Conservation (phyloP, 2,888 invertebrate species). For the Heliconius ethilla region DNA sequence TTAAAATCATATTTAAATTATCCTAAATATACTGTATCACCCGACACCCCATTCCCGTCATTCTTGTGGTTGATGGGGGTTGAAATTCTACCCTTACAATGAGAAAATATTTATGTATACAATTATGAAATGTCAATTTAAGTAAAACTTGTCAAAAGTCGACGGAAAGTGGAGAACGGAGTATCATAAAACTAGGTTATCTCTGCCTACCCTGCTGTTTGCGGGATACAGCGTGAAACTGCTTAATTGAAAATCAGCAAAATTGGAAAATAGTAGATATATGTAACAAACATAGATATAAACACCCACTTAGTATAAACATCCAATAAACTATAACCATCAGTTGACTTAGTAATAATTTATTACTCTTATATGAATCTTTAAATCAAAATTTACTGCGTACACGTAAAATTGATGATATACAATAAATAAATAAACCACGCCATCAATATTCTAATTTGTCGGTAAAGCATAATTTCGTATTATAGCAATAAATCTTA, state of each 20-base stretch:
- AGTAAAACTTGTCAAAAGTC: too few relatives aligned
- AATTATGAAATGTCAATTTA: not conserved
- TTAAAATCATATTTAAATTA: too few relatives aligned
- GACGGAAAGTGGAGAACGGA: too few relatives aligned
- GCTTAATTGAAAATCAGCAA: too few relatives aligned
- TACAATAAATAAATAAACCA: conserved; percentile 24
- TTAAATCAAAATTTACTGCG: conserved; percentile 21
- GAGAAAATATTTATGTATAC: not conserved
- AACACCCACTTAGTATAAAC: not conserved
- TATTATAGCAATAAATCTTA: conserved; percentile 41
- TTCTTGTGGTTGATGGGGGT: not conserved
- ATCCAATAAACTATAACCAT: not conserved
- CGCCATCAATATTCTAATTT: conserved; percentile 47
- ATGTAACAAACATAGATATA: not conserved
- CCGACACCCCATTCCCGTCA: too few relatives aligned
- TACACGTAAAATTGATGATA: conserved; percentile 30
- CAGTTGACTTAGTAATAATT: not conserved
- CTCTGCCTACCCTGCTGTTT: too few relatives aligned
- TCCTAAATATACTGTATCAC: not conserved
- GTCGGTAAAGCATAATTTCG: conserved; percentile 43
- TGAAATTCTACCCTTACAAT: not conserved
- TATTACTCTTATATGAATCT: not conserved
- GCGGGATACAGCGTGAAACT: too few relatives aligned
- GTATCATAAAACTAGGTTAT: too few relatives aligned
- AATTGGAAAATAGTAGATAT: too few relatives aligned